Evolutionary conservation across 2,113 vertebrate species (phyloP).

Genomic region (Malaclemys terrapin): DNA sequence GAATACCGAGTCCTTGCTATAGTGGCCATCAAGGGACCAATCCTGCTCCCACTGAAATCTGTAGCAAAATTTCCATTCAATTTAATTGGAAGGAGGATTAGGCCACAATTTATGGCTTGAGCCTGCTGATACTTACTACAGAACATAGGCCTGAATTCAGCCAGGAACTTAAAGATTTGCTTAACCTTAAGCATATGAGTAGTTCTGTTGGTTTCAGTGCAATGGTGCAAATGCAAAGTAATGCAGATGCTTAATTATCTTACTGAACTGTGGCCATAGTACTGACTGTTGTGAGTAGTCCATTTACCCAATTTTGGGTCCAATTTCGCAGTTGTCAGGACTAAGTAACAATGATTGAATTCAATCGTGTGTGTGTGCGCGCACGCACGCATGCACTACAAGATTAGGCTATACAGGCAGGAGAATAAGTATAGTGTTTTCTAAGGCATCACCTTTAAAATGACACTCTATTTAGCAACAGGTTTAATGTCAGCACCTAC

Average conservation of each 20-base stretch:
- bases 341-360: not conserved
- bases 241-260: not conserved
- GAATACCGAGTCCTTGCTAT: not conserved
- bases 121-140: not conserved
- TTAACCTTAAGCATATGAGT: not conserved
- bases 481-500: not conserved
- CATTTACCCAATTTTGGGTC: not conserved
- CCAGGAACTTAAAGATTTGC: not conserved
- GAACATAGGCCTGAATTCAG: not conserved
- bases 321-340: not conserved
- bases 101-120: not conserved
- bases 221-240: accelerated
- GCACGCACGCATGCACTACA: not conserved
- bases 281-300: not conserved
- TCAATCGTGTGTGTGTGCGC: not conserved
- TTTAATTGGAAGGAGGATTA: not conserved
- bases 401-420: not conserved
- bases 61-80: not conserved
- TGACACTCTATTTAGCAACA: not conserved
- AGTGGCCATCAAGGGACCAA: not conserved
- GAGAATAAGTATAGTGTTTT: not conserved
- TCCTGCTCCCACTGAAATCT: not conserved
- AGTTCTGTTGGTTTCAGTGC: not conserved
- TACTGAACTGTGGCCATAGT: not conserved
- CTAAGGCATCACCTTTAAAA: not conserved